Evolutionary conservation across 2,888 invertebrate genomes (phyloP).

Genomic region (Noctua janthina): DNA sequence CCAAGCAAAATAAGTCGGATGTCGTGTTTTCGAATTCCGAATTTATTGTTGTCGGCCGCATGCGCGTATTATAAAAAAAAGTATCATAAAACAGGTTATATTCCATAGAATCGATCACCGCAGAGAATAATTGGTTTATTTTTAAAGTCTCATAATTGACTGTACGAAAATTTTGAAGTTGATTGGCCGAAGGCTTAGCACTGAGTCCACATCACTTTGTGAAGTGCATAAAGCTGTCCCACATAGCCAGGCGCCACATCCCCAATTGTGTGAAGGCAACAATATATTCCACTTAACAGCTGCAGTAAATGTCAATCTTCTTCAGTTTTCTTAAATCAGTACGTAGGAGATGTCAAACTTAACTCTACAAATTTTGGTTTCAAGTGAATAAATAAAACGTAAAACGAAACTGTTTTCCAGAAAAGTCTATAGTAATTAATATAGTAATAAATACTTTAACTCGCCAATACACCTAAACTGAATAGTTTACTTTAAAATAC

Average conservation of each 20-base stretch:
- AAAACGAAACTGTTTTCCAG: neutral
- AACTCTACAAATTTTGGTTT: neutral
- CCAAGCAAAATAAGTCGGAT: slow-evolving; percentile 11
- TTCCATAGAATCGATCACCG: slow-evolving; percentile 29
- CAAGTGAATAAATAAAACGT: neutral
- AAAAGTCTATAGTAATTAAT: neutral
- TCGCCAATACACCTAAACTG: neutral
- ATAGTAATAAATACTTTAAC: neutral
- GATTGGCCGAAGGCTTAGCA: slow-evolving; percentile 10
- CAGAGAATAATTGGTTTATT: slow-evolving; percentile 53
- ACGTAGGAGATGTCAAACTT: neutral
- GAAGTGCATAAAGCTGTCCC: slow-evolving; percentile 24
- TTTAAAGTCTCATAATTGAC: slow-evolving; percentile 52
- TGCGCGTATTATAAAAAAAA: slow-evolving; percentile 31
- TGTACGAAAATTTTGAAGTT: slow-evolving; percentile 24
- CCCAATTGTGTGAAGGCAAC: neutral
- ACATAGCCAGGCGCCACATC: neutral
- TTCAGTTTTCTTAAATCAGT: neutral
- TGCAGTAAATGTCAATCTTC: neutral
- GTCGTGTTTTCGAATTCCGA: slow-evolving; percentile 34
- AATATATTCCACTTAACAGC: slow-evolving; percentile 14
- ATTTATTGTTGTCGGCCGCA: slow-evolving; percentile 14
- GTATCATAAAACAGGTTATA: slow-evolving; percentile 49
- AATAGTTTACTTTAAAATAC: neutral
- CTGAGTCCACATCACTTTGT: slow-evolving; percentile 17